Base-by-base conservation (phyloP, 2,113 vertebrate species). In the Austrofundulus limnaeus region DNA sequence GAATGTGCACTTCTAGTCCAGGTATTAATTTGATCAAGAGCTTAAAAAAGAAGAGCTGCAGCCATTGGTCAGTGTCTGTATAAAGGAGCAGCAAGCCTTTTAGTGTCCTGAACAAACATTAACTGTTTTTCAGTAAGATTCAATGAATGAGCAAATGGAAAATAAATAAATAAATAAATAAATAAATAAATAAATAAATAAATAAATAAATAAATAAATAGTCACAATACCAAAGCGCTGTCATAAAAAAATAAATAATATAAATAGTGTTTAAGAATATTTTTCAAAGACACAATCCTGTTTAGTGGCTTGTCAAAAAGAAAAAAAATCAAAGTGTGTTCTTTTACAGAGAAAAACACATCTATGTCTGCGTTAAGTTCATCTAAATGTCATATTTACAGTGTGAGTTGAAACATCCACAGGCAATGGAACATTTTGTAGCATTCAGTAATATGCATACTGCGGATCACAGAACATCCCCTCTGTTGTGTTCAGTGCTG, bases 261-360 rank as follows among this genome's bases (percentile, higher is more conserved):
- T n/a, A n/a, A n/a, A n/a, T n/a, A n/a, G n/a, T n/a, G 47, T 24
- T 48, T 38, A 19, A 37, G n/a, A 28, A n/a, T 19, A 38, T 5
- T 45, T 34, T 55, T 13, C 1, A 20, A 20, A 43, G 23, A 19
- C 3, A 10, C 41, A 25, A n/a, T n/a, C 37, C 2, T 12, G n/a
- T 61, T 38, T 56, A 60, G 16, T 50, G 24, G 28, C 43, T 28
- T 23, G 20, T 15, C 56, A 23, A 34, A 20, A n/a, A 49, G 31
- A 34, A 34, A 5, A 34, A 2, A 34, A 34, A 70, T 70, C 34
- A 65, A 57, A 61, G n/a, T 45, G 42, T 57, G 11, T 47, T 57
- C 11, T 60, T 50, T 71, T 20, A 16, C 31, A 23, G 54, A 5
- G 20, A 53, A 23, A 20, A 11, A 51, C 23, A 58, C 42, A 59